A percentile compares a stretch with the other conserved stretches of the same genome.
Evolutionary conservation across 1,140 invertebrate species (phyloP).

Genomic region (Choristoneura fumiferana): DNA sequence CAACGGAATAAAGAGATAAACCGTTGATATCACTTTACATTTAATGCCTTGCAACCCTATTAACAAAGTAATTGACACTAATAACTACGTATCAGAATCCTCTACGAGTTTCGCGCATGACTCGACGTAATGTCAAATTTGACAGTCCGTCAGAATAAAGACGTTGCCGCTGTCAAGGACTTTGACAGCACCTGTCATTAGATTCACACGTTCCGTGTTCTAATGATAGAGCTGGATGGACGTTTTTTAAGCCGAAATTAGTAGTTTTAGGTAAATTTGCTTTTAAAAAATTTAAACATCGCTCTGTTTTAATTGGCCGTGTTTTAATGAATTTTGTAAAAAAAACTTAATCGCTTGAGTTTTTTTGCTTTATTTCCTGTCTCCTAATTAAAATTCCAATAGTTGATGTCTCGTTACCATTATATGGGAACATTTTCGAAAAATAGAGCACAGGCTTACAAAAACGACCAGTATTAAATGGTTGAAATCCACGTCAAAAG

Average conservation of each 20-base stretch:
- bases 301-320: background rate
- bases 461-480: no score
- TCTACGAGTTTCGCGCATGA: background rate
- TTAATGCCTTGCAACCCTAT: background rate
- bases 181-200: conserved; percentile 17
- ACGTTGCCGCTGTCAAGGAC: conserved; percentile 8
- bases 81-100: background rate
- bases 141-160: background rate
- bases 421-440: no score
- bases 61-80: conserved; percentile 14
- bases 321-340: background rate
- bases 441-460: no score
- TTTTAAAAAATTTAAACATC: background rate
- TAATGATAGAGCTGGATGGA: background rate
- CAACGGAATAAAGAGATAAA: no score
- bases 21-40: no score
- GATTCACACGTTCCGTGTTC: background rate
- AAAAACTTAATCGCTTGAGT: conserved; percentile 18
- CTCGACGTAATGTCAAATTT: background rate
- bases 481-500: no score
- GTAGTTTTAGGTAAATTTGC: background rate
- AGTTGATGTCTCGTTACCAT: no score
- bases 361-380: no score
- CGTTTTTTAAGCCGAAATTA: background rate
- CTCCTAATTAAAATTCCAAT: no score